Evolutionary conservation across 2,888 invertebrate genomes (phyloP).

Genomic region (Stenotaenia linearis): DNA sequence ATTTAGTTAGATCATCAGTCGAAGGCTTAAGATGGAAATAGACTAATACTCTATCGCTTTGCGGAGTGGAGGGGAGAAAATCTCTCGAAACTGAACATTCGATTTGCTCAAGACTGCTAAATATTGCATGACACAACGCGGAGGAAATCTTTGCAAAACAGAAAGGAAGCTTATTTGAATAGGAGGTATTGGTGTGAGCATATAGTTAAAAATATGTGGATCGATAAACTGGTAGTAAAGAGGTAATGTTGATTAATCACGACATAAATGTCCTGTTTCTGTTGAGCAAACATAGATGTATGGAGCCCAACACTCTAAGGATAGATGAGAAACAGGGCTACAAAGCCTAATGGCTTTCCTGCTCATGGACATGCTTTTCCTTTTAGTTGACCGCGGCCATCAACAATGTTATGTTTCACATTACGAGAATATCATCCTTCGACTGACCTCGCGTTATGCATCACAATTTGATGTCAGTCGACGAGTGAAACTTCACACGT

Average conservation of each 20-base stretch:
- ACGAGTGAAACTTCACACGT: constrained; percentile 13
- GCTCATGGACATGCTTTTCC: constrained; percentile 16
- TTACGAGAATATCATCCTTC: constrained; percentile 10
- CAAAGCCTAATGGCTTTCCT: constrained; percentile 17
- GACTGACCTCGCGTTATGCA: constrained; percentile 7
- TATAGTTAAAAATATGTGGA: background rate
- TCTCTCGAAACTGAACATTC: background rate
- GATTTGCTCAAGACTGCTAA: constrained; percentile 5
- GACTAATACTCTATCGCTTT: background rate
- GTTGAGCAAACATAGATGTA: constrained; percentile 11
- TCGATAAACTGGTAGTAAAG: background rate
- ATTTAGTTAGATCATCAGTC: background rate
- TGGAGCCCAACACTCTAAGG: constrained; percentile 1
- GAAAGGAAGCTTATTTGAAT: too few species aligned
- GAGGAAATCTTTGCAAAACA: background rate
- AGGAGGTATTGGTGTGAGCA: too few species aligned
- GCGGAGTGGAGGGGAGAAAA: background rate
- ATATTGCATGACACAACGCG: background rate
- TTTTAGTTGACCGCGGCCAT: constrained; percentile 24
- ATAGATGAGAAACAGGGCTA: background rate
- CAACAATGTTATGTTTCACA: constrained; percentile 26
- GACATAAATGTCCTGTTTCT: background rate
- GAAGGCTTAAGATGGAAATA: background rate
- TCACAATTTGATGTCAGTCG: background rate
- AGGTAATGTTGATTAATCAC: background rate